Evolutionary conservation across 2,888 invertebrate species (phyloP).

Genomic region (Euplagia quadripunctaria): DNA sequence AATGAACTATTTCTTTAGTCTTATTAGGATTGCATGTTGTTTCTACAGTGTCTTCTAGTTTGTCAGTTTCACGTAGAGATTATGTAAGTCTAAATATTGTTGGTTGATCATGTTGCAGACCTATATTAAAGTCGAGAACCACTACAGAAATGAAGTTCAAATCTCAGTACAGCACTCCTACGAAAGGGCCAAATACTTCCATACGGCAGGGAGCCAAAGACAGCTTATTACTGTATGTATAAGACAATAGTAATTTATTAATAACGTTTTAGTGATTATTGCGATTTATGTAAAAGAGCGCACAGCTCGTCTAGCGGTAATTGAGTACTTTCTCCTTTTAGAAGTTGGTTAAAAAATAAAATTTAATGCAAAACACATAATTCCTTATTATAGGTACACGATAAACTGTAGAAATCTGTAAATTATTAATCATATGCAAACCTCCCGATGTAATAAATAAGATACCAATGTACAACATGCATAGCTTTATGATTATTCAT

Average conservation of each 20-base stretch:
- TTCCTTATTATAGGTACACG: too few species aligned
- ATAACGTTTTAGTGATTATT: neutral
- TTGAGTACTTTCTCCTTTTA: neutral
- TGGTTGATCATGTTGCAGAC: conserved; percentile 65
- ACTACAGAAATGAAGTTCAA: conserved; percentile 86
- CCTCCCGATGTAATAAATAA: too few species aligned
- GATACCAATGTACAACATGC: too few species aligned
- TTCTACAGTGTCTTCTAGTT: conserved; percentile 16
- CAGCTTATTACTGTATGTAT: conserved; percentile 91
- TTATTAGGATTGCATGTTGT: conserved; percentile 38
- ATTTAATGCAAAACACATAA: too few species aligned
- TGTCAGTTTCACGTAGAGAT: neutral
- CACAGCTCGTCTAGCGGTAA: neutral
- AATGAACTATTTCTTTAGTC: conserved; percentile 13
- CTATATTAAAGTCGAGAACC: conserved; percentile 76
- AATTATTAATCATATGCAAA: too few species aligned
- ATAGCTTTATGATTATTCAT: too few species aligned
- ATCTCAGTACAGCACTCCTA: conserved; percentile 86
- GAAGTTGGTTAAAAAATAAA: too few species aligned
- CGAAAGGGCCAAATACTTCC: conserved; percentile 90
- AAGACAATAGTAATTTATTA: neutral
- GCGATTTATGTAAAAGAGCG: neutral
- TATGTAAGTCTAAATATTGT: neutral
- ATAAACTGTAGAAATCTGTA: too few species aligned
- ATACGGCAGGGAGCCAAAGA: conserved; percentile 94